Percentiles rank a stretch among this genome's conserved stretches.
Conservation (phyloP, 2,113 vertebrate genomes). For the Dromaius novaehollandiae region DNA sequence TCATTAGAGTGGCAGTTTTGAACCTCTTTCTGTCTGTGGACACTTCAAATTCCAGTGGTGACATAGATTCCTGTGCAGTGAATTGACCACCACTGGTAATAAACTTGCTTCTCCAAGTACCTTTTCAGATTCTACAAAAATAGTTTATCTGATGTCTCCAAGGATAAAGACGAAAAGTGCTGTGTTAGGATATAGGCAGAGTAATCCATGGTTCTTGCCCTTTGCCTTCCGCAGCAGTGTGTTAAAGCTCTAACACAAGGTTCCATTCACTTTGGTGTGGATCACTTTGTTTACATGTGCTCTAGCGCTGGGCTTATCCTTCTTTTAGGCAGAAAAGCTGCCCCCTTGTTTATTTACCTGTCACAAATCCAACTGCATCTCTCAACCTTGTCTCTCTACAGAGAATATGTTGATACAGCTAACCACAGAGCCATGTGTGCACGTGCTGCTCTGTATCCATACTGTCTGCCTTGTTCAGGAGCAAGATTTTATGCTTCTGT, state of each 20-base stretch:
- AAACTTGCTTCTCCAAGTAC: slow-evolving; percentile 8
- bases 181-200: background rate
- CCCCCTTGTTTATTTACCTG: background rate
- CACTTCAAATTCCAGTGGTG: background rate
- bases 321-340: slow-evolving; percentile 22
- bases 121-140: background rate
- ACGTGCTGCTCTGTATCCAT: background rate
- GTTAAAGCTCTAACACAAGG: slow-evolving; percentile 1
- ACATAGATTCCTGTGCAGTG: background rate
- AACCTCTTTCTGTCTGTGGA: background rate
- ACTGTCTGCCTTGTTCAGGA: background rate
- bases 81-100: background rate
- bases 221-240: background rate
- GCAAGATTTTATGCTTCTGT: background rate
- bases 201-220: background rate
- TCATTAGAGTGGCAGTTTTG: slow-evolving; percentile 28
- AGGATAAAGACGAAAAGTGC: background rate
- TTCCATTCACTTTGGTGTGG: background rate
- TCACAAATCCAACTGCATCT: background rate
- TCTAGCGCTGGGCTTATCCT: slow-evolving; percentile 15
- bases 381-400: background rate
- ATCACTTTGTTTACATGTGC: background rate
- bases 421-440: background rate
- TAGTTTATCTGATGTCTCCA: background rate
- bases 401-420: background rate